Conservation (phyloP, 2,888 invertebrate genomes). For the Nomada fucata region DNA sequence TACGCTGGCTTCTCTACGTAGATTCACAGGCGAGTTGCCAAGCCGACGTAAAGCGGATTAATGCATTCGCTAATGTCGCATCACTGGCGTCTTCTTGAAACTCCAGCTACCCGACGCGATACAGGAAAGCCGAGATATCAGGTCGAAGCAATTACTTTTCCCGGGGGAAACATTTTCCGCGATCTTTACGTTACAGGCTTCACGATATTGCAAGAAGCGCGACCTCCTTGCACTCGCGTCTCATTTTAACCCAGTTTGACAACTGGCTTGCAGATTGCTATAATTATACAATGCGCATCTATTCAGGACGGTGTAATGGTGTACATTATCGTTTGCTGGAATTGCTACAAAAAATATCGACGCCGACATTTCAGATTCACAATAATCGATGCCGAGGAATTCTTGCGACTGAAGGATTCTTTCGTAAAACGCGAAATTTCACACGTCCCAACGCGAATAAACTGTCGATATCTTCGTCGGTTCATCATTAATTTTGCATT, state of each 20-base stretch:
- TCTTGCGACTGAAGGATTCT: too few relatives aligned
- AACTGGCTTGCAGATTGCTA: too few relatives aligned
- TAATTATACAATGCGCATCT: too few relatives aligned
- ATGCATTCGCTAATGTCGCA: constrained; percentile 60
- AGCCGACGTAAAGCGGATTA: constrained; percentile 51
- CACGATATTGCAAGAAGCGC: not conserved
- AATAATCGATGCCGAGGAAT: too few relatives aligned
- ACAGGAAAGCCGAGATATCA: constrained; percentile 10
- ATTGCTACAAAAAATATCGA: too few relatives aligned
- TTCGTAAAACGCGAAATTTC: too few relatives aligned
- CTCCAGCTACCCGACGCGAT: constrained; percentile 16
- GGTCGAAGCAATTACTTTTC: constrained; percentile 33
- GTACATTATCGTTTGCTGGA: too few relatives aligned
- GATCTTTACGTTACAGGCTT: not conserved
- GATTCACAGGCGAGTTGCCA: constrained; percentile 32
- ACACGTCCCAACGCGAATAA: too few relatives aligned
- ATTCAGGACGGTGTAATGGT: too few relatives aligned
- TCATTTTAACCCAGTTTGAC: not conserved
- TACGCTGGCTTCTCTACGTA: constrained; percentile 19
- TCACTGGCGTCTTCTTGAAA: constrained; percentile 44
- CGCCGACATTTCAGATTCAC: too few relatives aligned
- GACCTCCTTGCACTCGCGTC: not conserved
- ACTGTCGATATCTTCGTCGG: too few relatives aligned
- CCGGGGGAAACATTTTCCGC: constrained; percentile 25
- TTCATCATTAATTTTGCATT: too few relatives aligned